Evolutionary conservation across 2,888 invertebrate species (phyloP).

Genomic region (Tethea ocularis): DNA sequence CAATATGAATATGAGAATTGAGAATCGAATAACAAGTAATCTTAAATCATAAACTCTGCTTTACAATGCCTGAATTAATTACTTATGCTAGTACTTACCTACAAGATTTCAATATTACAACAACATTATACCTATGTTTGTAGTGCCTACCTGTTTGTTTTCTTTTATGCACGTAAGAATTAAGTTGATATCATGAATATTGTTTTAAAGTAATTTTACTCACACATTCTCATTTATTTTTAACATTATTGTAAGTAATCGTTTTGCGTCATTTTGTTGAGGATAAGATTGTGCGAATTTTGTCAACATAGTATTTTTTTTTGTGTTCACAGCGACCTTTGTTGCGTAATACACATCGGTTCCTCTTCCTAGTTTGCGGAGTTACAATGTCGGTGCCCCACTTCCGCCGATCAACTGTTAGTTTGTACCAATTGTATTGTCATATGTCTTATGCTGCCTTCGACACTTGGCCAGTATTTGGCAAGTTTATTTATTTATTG

Average conservation of each 20-base stretch:
- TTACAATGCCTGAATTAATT: no score
- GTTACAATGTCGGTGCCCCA: slow-evolving; percentile 50
- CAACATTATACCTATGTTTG: no score
- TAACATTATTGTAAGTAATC: background rate
- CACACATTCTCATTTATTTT: background rate
- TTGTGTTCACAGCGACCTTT: slow-evolving; percentile 60
- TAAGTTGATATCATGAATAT: background rate
- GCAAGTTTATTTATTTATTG: no score
- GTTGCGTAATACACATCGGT: slow-evolving; percentile 68
- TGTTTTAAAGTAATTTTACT: background rate
- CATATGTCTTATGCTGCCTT: background rate
- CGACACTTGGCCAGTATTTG: no score
- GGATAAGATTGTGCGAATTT: slow-evolving; percentile 45
- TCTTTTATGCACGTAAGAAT: background rate
- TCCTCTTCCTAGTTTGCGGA: slow-evolving; percentile 68
- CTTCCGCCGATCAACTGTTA: slow-evolving; percentile 58
- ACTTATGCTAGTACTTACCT: background rate
- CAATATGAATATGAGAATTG: no score
- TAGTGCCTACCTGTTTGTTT: no score
- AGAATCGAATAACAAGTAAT: no score
- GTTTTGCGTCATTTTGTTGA: slow-evolving; percentile 19
- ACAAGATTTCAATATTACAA: background rate
- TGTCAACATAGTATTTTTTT: slow-evolving; percentile 53
- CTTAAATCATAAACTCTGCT: no score
- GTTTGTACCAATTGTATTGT: slow-evolving; percentile 9